Percentiles rank a stretch among this genome's conserved stretches.
These are phyloP conservation scores for Tokudaia muenninki DNA, from an alignment of 2,797 vertebrate species.

Conservation along the genomic window DNA sequence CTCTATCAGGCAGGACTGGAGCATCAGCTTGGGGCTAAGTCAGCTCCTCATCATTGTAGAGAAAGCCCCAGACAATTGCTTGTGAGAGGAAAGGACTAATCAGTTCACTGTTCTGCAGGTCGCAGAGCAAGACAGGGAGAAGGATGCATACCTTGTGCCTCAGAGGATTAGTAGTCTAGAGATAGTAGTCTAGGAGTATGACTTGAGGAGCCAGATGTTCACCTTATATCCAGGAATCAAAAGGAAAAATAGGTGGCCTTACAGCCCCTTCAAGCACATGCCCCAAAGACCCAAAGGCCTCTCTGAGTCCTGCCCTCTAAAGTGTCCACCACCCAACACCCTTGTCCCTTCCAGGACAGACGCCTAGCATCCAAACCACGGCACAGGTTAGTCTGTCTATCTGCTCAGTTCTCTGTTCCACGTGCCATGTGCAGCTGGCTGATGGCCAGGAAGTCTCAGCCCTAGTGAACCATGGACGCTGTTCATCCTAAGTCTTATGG, in stretches of 20 bases:
- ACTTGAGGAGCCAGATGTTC: too few relatives aligned
- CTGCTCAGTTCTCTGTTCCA: neutral
- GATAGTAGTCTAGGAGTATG: neutral
- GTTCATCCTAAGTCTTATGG: too few relatives aligned
- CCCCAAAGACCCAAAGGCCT: neutral
- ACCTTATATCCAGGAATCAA: neutral
- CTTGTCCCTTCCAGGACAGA: neutral
- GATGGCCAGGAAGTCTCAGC: neutral
- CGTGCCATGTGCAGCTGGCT: accelerated
- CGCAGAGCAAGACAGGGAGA: neutral
- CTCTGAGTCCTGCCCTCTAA: neutral
- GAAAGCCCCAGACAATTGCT: neutral
- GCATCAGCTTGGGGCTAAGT: neutral
- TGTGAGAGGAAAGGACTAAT: neutral
- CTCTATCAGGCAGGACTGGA: neutral
- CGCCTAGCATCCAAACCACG: neutral
- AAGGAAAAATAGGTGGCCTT: neutral
- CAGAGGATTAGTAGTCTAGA: neutral
- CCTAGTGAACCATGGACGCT: too few relatives aligned
- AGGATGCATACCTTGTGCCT: neutral
- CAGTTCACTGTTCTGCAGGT: too few relatives aligned
- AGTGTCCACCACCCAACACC: neutral
- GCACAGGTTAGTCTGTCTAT: neutral
- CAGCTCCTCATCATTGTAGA: neutral
- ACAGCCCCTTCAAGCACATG: neutral